Evolutionary conservation across 37 sponge, comb jelly and placozoan species (phyloP).

Genomic region (Halichondria panicea): DNA sequence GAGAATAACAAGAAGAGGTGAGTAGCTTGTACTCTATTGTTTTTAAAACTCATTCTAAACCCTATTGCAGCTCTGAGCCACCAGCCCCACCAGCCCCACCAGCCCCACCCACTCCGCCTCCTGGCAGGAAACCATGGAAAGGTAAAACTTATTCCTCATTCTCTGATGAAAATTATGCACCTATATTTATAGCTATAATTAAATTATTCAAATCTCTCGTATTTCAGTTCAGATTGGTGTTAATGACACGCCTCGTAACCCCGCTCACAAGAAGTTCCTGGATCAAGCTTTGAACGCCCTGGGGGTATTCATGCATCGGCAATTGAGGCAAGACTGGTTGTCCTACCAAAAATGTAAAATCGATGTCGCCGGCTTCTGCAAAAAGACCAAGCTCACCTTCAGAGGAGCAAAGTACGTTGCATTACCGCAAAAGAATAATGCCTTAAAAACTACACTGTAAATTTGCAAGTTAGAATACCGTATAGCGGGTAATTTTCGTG

Average conservation of each 20-base stretch:
- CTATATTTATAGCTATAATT: not conserved
- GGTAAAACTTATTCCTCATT: not conserved
- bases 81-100: conserved; percentile 10
- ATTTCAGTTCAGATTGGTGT: conserved; percentile 55
- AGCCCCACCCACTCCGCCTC: conserved; percentile 4
- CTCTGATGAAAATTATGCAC: not conserved
- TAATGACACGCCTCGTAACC: conserved; percentile 32
- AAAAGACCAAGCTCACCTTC: conserved; percentile 67
- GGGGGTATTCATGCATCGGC: conserved; percentile 54
- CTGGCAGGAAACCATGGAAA: conserved; percentile 39
- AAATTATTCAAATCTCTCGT: not conserved
- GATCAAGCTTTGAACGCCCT: conserved; percentile 28
- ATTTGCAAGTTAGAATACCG: no score
- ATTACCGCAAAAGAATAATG: no score
- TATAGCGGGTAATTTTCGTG: no score
- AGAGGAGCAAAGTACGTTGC: conserved; percentile 76
- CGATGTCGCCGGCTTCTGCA: conserved; percentile 69
- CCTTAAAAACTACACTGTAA: no score
- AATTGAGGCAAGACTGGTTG: conserved; percentile 72
- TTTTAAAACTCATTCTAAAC: conserved; percentile 9
- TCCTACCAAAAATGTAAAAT: conserved; percentile 67
- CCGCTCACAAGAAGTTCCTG: conserved; percentile 42
- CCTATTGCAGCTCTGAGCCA: not conserved
- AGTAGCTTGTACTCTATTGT: not conserved
- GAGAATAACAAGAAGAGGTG: not conserved